Evolutionary conservation across 2,888 invertebrate species (phyloP), one percentile per base, ranked within the genome.

Genomic region (Julus scandinavius): DNA sequence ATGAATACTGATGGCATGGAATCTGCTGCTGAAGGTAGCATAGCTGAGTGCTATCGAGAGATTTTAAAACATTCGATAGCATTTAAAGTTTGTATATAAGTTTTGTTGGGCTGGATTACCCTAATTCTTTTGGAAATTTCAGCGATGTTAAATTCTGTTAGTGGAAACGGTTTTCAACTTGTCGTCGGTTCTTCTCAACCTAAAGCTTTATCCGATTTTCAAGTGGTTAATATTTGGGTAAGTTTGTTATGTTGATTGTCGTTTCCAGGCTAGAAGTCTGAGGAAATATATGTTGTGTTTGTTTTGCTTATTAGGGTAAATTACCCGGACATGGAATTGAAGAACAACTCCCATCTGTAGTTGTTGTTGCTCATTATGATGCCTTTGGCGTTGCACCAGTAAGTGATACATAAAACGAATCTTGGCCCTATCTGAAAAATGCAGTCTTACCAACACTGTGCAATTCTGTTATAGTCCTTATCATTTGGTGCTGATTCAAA

Each of bases 161-260:
- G 97, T 29, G 97, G 97, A 0, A 98, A 98, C 93, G 98, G 98
- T 13, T 98, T 98, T 93, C 98, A 98, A 93, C 95, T 97, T 91
- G 96, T 97, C 90, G 95, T 98, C 45, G 94, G 95, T 89, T 95
- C 96, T 7, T 93, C 95, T 38, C 95, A 95, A 89, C 95, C 95
- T 49, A 93, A 94, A 88, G 94, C 95, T 5, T 95, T 95, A 91
- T 93, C 95, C 90, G 97, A 97, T 91, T 95, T 96, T 50, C 96
- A 96, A 92, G 95, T 98, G 29, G 95, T 96, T n/a, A 97, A 96
- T 6, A 93, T 99, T 88, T 93, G 92, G 91, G 93, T 93, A 90
- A 90, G 87, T 85, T 88, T 85, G 85, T 84, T 1, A 88, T 7
- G 13, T 50, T 7, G 38, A 29, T 2, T 80, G 84, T 84, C 29